These are phyloP conservation scores for Enteromius afrohamiltoni DNA, from an alignment of 2,797 vertebrate species.

Conservation along the genomic window DNA sequence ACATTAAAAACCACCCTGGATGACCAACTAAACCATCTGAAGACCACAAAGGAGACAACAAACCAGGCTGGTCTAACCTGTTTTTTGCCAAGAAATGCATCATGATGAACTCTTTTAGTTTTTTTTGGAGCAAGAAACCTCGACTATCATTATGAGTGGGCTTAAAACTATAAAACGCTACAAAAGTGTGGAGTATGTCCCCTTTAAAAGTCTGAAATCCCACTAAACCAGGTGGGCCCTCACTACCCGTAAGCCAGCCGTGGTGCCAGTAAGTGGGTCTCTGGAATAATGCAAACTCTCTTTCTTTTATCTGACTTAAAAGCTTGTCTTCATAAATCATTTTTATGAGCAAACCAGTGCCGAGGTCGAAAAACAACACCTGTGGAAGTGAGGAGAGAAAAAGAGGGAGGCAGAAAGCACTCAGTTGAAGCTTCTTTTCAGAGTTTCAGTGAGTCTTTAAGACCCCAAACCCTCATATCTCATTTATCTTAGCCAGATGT, in stretches of 20 bases:
- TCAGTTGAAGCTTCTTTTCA: not conserved
- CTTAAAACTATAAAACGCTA: not conserved
- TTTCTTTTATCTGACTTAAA: not conserved
- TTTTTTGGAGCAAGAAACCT: not conserved
- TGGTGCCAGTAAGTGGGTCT: conserved; percentile 29
- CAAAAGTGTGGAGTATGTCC: too few relatives aligned
- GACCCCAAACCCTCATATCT: not conserved
- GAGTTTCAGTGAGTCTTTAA: conserved; percentile 6
- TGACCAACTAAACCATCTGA: not conserved
- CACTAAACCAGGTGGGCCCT: conserved; percentile 13
- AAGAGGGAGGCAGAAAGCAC: conserved; percentile 3
- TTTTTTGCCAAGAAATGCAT: not conserved
- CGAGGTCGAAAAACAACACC: not conserved
- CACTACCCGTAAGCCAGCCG: conserved; percentile 1
- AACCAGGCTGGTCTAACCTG: not conserved
- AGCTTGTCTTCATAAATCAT: conserved; percentile 26
- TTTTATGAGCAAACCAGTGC: conserved; percentile 25
- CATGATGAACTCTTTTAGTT: not conserved
- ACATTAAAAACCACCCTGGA: not conserved
- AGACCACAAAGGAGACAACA: not conserved
- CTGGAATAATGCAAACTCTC: conserved; percentile 10
- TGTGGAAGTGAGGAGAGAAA: conserved; percentile 20
- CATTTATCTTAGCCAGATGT: not conserved
- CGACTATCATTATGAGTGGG: not conserved
- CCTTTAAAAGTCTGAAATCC: conserved; percentile 6